Evolutionary conservation across 2,888 invertebrate species (phyloP).

Genomic region (Acanthococcus lagerstroemiae): DNA sequence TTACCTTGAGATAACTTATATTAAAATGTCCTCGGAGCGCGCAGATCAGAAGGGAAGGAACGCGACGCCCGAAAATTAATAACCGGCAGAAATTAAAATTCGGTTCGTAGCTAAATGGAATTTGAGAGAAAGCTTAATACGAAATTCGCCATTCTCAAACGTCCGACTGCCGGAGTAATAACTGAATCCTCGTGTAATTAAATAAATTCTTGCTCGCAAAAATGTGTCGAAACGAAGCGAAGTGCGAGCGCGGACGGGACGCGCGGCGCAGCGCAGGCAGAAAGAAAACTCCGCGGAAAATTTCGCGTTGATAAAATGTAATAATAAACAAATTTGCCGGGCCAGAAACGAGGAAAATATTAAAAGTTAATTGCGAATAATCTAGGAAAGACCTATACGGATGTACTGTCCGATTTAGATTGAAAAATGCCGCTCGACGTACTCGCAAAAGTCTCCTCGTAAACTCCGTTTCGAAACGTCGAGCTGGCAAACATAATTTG

Average conservation of each 20-base stretch:
- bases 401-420: no score
- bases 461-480: no score
- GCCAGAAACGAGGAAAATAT: background rate
- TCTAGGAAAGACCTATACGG: no score
- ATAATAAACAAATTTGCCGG: background rate
- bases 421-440: no score
- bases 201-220: constrained; percentile 21
- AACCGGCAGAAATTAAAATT: constrained; percentile 29
- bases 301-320: background rate
- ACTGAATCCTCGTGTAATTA: constrained; percentile 25
- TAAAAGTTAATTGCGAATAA: background rate
- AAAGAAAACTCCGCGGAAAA: background rate
- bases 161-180: constrained; percentile 23
- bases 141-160: constrained; percentile 25
- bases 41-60: constrained; percentile 12
- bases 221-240: background rate
- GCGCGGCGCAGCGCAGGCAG: background rate
- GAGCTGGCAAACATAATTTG: no score
- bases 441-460: no score
- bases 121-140: constrained; percentile 21
- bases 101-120: constrained; percentile 27
- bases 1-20: constrained; percentile 27
- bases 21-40: constrained; percentile 24
- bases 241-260: background rate
- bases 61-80: constrained; percentile 26